phyloP scores from a whole-genome alignment of 1,140 invertebrate genomes.

The Formica exsecta region DNA sequence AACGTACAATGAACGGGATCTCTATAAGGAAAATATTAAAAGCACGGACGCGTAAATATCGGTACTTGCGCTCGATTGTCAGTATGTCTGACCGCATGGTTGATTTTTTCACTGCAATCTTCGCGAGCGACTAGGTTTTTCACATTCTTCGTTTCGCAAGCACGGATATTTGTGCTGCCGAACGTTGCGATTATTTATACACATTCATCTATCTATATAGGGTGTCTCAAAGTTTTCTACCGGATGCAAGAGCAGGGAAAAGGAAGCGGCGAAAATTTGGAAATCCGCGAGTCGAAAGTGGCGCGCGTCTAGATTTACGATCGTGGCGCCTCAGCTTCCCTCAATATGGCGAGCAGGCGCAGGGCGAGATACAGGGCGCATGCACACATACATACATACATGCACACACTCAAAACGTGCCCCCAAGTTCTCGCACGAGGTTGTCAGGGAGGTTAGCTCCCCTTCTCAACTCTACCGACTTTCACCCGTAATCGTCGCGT shows the following conservation, averaged over 20 bases:
- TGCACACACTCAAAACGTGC: constrained; percentile 27
- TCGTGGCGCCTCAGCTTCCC: constrained; percentile 42
- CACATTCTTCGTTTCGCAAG: background rate
- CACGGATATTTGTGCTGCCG: constrained; percentile 12
- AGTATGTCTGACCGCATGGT: background rate
- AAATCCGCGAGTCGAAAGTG: constrained; percentile 39
- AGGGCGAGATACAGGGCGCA: background rate
- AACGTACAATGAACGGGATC: background rate
- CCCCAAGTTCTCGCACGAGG: constrained; percentile 66
- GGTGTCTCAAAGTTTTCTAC: background rate
- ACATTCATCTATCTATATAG: background rate
- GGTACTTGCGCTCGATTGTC: background rate
- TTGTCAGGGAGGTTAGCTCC: constrained; percentile 72
- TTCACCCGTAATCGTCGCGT: constrained; percentile 45
- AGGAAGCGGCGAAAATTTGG: background rate
- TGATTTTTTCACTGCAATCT: background rate
- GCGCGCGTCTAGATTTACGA: constrained; percentile 50
- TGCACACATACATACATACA: background rate
- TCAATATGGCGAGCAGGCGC: constrained; percentile 46
- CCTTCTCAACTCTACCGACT: constrained; percentile 41
- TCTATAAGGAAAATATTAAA: background rate
- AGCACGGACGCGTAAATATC: constrained; percentile 1
- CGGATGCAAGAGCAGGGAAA: background rate
- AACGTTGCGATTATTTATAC: background rate
- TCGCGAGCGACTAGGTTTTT: background rate